phyloP scores from a whole-genome alignment of 2,797 vertebrate genomes.

The Poecile montanus region DNA sequence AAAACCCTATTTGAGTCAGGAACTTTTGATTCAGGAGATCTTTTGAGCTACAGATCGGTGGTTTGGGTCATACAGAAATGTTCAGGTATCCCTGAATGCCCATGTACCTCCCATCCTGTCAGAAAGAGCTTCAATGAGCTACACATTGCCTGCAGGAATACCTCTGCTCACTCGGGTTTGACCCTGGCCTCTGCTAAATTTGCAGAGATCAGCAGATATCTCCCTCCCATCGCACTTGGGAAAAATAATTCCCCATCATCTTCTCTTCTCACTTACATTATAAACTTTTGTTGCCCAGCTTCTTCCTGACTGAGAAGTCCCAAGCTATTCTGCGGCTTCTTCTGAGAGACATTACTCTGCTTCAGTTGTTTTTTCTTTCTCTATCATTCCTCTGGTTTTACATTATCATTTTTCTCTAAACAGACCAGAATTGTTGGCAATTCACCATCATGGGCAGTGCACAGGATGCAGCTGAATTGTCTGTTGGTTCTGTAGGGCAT shows the following conservation, averaged over 20 bases:
- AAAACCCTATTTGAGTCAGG: neutral
- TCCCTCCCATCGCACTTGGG: neutral
- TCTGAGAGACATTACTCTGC: neutral
- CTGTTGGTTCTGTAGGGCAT: neutral
- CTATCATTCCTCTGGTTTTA: neutral
- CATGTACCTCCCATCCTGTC: neutral
- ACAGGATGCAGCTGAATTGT: neutral
- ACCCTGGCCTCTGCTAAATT: neutral
- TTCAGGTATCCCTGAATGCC: neutral
- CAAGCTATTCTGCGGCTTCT: neutral
- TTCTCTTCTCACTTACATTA: neutral
- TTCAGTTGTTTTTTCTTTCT: neutral
- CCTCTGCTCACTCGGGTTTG: neutral
- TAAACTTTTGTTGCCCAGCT: neutral
- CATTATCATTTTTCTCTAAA: neutral
- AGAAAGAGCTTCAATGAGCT: neutral
- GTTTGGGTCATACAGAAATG: neutral
- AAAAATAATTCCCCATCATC: neutral
- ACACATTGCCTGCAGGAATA: neutral
- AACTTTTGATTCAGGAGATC: neutral
- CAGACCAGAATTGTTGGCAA: neutral
- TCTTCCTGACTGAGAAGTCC: neutral
- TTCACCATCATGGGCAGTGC: neutral
- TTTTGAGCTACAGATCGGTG: neutral
- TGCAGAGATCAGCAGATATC: neutral